Evolutionary conservation across 2,888 invertebrate species (phyloP).

Genomic region (Diaprepes abbreviatus): DNA sequence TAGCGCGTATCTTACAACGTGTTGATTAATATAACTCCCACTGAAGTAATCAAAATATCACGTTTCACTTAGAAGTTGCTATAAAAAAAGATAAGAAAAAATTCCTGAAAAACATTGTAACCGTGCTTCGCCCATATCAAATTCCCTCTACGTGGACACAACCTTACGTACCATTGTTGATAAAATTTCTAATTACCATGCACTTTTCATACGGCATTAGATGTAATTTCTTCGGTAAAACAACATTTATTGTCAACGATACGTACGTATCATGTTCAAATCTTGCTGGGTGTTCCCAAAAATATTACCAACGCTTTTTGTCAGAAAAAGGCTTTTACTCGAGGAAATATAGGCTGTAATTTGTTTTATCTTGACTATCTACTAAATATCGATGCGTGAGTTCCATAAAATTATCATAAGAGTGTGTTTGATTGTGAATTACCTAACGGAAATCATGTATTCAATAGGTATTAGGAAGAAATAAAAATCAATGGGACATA

Average conservation of each 20-base stretch:
- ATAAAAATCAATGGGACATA: conserved; percentile 15
- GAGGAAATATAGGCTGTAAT: neutral
- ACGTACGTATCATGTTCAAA: conserved; percentile 6
- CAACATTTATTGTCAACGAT: neutral
- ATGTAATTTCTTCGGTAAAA: neutral
- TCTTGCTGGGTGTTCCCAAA: conserved; percentile 9
- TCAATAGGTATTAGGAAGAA: conserved; percentile 10
- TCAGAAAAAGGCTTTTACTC: neutral
- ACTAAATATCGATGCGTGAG: neutral
- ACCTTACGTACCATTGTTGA: neutral
- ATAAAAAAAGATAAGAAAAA: conserved; percentile 27
- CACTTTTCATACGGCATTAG: neutral
- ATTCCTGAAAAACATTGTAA: conserved; percentile 8
- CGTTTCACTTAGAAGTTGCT: conserved; percentile 15
- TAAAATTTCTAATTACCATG: conserved; percentile 15
- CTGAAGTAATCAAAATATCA: conserved; percentile 21
- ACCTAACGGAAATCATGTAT: neutral
- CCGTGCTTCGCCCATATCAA: conserved; percentile 4
- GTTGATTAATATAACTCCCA: conserved; percentile 19
- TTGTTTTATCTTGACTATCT: conserved; percentile 3
- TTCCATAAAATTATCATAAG: conserved; percentile 10
- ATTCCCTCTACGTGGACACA: conserved; percentile 8
- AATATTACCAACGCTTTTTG: neutral
- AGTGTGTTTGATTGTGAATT: neutral
- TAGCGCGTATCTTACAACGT: neutral